phyloP scores from a whole-genome alignment of 37 sponge, comb jelly and placozoan genomes.

The Eunapius fragilis region DNA sequence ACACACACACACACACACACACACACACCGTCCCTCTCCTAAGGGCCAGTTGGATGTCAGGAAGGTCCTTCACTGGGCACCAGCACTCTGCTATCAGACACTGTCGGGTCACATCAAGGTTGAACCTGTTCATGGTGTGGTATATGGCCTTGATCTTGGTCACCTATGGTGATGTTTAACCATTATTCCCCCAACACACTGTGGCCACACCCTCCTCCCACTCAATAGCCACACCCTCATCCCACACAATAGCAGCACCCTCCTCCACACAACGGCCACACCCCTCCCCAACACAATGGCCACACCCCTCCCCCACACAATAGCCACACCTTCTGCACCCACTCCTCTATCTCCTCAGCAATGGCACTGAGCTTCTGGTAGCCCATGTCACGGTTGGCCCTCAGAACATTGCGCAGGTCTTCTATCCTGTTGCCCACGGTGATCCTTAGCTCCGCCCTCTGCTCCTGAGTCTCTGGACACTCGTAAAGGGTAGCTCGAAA shows the following conservation, averaged over 20 bases:
- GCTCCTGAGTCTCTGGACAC: slow-evolving; percentile 74
- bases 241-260: neutral
- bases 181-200: too few species aligned
- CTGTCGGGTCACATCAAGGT: slow-evolving; percentile 71
- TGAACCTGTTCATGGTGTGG: slow-evolving; percentile 89
- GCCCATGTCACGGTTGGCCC: slow-evolving; percentile 50
- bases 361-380: slow-evolving; percentile 52
- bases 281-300: too few species aligned
- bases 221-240: neutral
- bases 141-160: slow-evolving; percentile 84
- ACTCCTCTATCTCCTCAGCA: slow-evolving; percentile 46
- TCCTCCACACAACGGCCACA: too few species aligned
- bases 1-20: neutral
- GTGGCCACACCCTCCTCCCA: neutral
- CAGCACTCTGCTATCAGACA: slow-evolving; percentile 91
- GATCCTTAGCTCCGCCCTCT: slow-evolving; percentile 56
- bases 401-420: slow-evolving; percentile 1
- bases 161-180: slow-evolving; percentile 63
- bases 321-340: slow-evolving; percentile 58
- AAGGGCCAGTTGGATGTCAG: slow-evolving; percentile 69
- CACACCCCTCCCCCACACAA: neutral
- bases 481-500: slow-evolving; percentile 79
- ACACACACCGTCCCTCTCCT: slow-evolving; percentile 76
- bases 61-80: slow-evolving; percentile 74
- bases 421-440: slow-evolving; percentile 45